These are phyloP conservation scores for Lycopodina hypogea DNA, from an alignment of 37 sponge, comb jelly and placozoan species.

Conservation along the genomic window DNA sequence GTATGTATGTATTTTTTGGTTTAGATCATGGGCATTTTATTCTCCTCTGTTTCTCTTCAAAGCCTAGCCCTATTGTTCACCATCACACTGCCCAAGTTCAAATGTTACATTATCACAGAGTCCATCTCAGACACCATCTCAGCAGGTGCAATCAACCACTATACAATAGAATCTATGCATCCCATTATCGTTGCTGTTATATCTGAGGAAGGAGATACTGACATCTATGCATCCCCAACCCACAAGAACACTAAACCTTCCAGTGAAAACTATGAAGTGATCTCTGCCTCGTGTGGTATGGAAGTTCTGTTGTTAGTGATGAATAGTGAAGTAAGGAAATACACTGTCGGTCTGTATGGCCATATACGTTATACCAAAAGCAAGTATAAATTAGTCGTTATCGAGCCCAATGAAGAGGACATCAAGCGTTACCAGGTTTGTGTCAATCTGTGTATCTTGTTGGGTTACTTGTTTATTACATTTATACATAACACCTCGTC, in stretches of 20 bases:
- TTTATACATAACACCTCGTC: neutral
- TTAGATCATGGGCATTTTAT: too few species aligned
- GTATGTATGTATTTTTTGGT: too few species aligned
- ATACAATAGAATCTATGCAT: constrained; percentile 13
- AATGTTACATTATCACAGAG: neutral
- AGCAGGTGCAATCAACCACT: constrained; percentile 30
- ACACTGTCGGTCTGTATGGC: constrained; percentile 32
- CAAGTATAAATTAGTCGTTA: constrained; percentile 15
- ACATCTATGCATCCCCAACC: constrained; percentile 27
- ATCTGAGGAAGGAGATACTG: constrained; percentile 45
- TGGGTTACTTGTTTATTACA: neutral
- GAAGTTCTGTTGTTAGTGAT: constrained; percentile 24
- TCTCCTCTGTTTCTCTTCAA: too few species aligned
- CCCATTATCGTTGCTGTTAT: constrained; percentile 12
- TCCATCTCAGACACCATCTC: constrained; percentile 4
- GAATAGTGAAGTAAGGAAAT: neutral
- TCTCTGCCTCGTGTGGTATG: constrained; percentile 37
- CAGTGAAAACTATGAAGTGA: constrained; percentile 12
- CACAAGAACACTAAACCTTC: constrained; percentile 17
- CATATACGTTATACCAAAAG: constrained; percentile 34
- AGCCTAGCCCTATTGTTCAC: neutral
- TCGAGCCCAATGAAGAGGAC: constrained; percentile 22
- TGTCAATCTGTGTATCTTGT: neutral
- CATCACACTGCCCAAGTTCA: neutral
- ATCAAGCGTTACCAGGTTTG: constrained; percentile 25